These are phyloP conservation scores for Apocheima hispidaria DNA, from an alignment of 2,888 invertebrate genomes.

Conservation along the genomic window DNA sequence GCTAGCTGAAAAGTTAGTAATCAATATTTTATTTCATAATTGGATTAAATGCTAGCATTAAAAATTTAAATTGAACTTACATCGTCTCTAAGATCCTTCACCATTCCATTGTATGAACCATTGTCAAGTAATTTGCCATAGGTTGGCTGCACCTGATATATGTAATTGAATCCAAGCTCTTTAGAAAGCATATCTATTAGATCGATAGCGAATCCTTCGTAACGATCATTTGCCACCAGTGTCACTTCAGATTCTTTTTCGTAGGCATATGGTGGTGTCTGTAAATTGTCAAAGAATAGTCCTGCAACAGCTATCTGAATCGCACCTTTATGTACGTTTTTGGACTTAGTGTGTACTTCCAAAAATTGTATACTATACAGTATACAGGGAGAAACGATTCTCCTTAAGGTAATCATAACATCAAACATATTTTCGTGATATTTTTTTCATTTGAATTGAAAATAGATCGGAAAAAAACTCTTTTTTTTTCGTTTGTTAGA, in stretches of 20 bases:
- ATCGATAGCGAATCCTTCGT: slow-evolving; percentile 95
- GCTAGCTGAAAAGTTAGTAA: slow-evolving; percentile 88
- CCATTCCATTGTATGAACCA: slow-evolving; percentile 86
- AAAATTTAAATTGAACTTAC: slow-evolving; percentile 74
- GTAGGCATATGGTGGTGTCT: slow-evolving; percentile 96
- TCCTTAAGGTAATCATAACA: no score
- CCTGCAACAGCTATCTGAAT: no score
- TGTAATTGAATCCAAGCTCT: slow-evolving; percentile 92
- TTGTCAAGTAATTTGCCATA: slow-evolving; percentile 83
- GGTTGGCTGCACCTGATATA: slow-evolving; percentile 89
- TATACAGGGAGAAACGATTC: no score
- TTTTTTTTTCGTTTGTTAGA: no score
- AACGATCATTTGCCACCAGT: slow-evolving; percentile 92
- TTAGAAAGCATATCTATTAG: slow-evolving; percentile 91
- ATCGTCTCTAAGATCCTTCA: slow-evolving; percentile 87
- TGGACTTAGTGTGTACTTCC: no score
- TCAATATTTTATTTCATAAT: no score
- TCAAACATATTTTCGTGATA: no score
- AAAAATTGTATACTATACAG: no score
- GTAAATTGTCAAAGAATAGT: slow-evolving; percentile 42
- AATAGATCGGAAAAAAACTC: no score
- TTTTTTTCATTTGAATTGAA: no score
- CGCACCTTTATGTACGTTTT: no score
- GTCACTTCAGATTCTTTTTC: slow-evolving; percentile 87
- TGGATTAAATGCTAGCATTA: no score